Evolutionary conservation across 30 jellyfish, hydroid and myxozoan species (phyloP).

Genomic region (Clytia hemisphaerica): DNA sequence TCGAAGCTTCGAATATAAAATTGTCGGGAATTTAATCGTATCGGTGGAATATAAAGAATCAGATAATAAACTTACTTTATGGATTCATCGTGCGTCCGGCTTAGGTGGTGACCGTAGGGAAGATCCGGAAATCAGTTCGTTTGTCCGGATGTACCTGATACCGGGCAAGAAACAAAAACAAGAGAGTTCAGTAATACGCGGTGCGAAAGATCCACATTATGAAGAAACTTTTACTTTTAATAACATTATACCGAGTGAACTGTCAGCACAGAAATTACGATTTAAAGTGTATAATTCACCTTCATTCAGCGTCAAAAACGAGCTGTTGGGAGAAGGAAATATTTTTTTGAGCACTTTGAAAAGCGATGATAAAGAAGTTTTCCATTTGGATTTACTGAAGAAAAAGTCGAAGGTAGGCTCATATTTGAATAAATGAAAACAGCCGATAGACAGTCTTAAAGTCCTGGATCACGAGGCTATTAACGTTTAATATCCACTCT

Average conservation of each 20-base stretch:
- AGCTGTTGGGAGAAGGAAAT: slow-evolving; percentile 79
- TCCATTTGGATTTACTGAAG: slow-evolving; percentile 56
- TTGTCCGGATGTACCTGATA: slow-evolving; percentile 61
- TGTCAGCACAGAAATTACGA: slow-evolving; percentile 45
- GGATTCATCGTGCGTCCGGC: too few species aligned
- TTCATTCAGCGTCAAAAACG: slow-evolving; percentile 59
- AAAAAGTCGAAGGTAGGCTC: slow-evolving; percentile 38
- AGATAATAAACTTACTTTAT: too few species aligned
- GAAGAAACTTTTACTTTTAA: slow-evolving; percentile 46
- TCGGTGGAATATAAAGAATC: too few species aligned
- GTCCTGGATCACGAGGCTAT: too few species aligned
- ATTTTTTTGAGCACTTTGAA: slow-evolving; percentile 56
- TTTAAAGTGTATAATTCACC: too few species aligned
- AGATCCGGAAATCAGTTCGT: too few species aligned
- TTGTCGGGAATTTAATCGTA: too few species aligned
- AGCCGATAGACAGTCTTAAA: too few species aligned
- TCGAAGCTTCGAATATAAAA: too few species aligned
- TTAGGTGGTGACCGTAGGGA: too few species aligned
- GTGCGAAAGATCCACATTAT: slow-evolving; percentile 69
- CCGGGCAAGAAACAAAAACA: slow-evolving; percentile 94
- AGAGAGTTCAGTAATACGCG: slow-evolving; percentile 54
- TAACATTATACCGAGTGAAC: slow-evolving; percentile 37
- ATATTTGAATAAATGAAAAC: too few species aligned
- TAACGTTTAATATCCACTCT: too few species aligned
- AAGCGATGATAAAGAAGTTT: slow-evolving; percentile 39